Percentiles rank a stretch among this genome's conserved stretches.
These are phyloP conservation scores for Orientallactaga sibirica DNA, from an alignment of 2,797 vertebrate species.

Conservation along the genomic window DNA sequence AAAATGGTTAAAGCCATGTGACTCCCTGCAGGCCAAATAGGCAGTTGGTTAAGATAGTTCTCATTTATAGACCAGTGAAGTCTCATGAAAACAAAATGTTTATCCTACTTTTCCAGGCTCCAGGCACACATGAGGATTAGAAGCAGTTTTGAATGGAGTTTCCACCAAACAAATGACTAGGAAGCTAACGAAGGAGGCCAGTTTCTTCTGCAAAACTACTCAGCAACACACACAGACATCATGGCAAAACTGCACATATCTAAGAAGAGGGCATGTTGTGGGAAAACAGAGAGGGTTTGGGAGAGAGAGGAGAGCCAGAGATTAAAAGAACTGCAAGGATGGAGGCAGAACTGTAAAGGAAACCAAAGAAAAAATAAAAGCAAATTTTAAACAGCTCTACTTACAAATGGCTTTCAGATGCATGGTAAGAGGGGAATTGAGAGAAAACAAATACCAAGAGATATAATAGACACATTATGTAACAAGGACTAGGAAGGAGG, in stretches of 20 bases:
- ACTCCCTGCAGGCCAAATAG: not conserved
- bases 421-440: slow-evolving; percentile 72
- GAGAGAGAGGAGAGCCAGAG: slow-evolving; percentile 26
- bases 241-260: slow-evolving; percentile 33
- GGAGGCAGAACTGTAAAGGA: slow-evolving; percentile 69
- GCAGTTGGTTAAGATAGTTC: slow-evolving; percentile 48
- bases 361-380: slow-evolving; percentile 67
- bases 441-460: slow-evolving; percentile 72
- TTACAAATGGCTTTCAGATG: slow-evolving; percentile 85
- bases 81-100: slow-evolving; percentile 61
- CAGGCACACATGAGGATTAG: slow-evolving; percentile 38
- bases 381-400: slow-evolving; percentile 79
- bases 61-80: slow-evolving; percentile 56
- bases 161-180: slow-evolving; percentile 49
- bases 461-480: slow-evolving; percentile 78
- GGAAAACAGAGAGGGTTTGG: not conserved
- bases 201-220: slow-evolving; percentile 59
- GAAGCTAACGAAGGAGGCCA: slow-evolving; percentile 49
- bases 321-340: slow-evolving; percentile 61
- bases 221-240: slow-evolving; percentile 22
- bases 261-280: slow-evolving; percentile 24
- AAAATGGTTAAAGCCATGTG: not conserved
- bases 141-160: slow-evolving; percentile 62
- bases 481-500: slow-evolving; percentile 77
- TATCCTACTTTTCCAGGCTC: slow-evolving; percentile 14